These are phyloP conservation scores for Silvanus unidentatus DNA, from an alignment of 2,888 invertebrate genomes.

Conservation along the genomic window DNA sequence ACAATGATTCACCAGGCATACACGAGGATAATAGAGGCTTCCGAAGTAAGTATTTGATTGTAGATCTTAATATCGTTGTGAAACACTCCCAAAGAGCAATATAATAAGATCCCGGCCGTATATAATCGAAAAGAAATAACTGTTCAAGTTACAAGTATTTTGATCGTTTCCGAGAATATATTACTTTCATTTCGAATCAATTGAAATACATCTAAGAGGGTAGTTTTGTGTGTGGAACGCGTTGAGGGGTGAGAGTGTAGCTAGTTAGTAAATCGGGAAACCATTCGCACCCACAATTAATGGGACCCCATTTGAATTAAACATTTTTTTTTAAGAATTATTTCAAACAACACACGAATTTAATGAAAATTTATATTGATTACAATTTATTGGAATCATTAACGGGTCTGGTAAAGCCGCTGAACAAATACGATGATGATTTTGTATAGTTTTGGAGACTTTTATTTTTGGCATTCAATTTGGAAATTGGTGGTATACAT, in stretches of 20 bases:
- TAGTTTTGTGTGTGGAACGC: not conserved
- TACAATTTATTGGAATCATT: no score
- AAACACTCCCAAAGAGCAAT: constrained; percentile 9
- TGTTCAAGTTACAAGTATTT: constrained; percentile 42
- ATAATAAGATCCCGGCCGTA: not conserved
- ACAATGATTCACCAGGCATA: constrained; percentile 40
- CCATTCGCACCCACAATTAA: constrained; percentile 43
- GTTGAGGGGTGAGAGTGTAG: constrained; percentile 3
- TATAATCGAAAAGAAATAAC: constrained; percentile 11
- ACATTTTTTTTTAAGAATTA: constrained; percentile 40
- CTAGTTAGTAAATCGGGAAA: constrained; percentile 26
- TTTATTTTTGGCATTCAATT: no score
- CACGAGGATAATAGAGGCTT: constrained; percentile 50
- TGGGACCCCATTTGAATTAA: constrained; percentile 46
- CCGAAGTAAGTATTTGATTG: constrained; percentile 51
- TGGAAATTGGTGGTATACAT: no score
- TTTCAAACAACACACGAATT: no score
- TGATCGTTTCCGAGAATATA: constrained; percentile 46
- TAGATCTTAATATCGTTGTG: no score
- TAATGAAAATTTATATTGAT: no score
- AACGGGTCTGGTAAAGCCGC: no score
- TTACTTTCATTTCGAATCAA: constrained; percentile 48
- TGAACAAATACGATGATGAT: no score
- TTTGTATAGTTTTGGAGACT: no score
- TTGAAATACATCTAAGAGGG: constrained; percentile 39